These are phyloP conservation scores for Aegypius monachus DNA, from an alignment of 2,113 vertebrate genomes.

Conservation along the genomic window DNA sequence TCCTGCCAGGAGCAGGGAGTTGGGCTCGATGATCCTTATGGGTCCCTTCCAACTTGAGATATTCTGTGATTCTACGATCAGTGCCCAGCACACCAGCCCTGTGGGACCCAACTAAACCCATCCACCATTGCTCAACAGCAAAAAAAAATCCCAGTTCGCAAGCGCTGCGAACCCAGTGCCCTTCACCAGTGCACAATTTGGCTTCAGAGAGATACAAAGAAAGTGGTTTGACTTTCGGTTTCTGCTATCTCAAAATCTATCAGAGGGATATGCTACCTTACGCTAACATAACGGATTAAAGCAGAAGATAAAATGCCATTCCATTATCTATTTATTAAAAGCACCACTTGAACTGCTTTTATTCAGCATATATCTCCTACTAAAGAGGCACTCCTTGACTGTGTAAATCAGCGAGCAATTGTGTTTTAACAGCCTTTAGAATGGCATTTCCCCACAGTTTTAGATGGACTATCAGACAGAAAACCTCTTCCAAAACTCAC, in stretches of 20 bases:
- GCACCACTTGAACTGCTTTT: conserved; percentile 53
- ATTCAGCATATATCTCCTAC: conserved; percentile 31
- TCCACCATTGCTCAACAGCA: background rate
- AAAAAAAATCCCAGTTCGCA: background rate
- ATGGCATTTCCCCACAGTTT: conserved; percentile 9
- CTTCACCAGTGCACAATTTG: background rate
- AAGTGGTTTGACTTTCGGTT: background rate
- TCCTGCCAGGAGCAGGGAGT: background rate
- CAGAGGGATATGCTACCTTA: background rate
- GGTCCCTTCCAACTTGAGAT: background rate
- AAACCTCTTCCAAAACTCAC: conserved; percentile 36
- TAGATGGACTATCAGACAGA: conserved; percentile 37
- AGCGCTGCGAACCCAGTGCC: background rate
- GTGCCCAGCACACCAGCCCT: background rate
- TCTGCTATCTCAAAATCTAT: background rate
- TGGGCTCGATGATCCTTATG: accelerated
- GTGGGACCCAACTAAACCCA: background rate
- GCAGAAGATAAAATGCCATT: conserved; percentile 54
- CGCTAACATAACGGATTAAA: conserved; percentile 38
- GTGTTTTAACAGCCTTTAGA: conserved; percentile 5
- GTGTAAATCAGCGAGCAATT: conserved; percentile 41
- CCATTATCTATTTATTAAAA: conserved; percentile 59
- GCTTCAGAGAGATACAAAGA: background rate
- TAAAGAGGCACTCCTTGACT: conserved; percentile 27
- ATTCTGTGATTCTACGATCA: background rate